Evolutionary conservation across 2,113 vertebrate genomes (phyloP), one percentile per base, ranked within the genome.

Genomic region (Arizona elegans): DNA sequence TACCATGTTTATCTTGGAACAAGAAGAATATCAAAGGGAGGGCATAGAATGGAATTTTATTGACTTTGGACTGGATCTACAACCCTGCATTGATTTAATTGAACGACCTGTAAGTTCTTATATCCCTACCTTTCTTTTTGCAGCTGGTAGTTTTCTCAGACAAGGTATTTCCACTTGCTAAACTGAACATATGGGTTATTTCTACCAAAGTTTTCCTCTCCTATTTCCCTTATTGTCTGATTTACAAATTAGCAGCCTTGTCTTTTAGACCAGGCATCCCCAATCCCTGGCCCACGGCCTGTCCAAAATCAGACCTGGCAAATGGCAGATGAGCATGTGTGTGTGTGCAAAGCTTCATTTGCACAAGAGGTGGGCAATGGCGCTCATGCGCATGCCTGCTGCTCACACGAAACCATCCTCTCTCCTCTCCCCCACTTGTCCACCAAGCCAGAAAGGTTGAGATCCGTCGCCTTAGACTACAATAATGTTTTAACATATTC

Each of bases 21-120:
- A 99, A 96, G 99, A 99, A 95, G 99, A 99, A 92, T 99, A 99
- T 96, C 99, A 99, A 96, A 98, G 99, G 0, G 99, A 99, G 96
- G 99, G 99, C 88, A 99, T 99, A 43, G 99, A 99, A 97, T 99
- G 99, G 99, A 99, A 98, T 96, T 99, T 99, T 97, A 99, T 99
- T 54, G 99, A 99, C 95, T 99, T 99, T 0, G 99, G 99, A 86
- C 97, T 99, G 2, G 99, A 99, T 90, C 98, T 99, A 95, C 99
- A 99, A 97, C 99, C 99, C 11, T 99, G 99, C 96, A 99, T 99
- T 13, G 99, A 99, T 94, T 98, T 99, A 85, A 99, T 99, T 0
- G 99, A 99, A 97, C 98, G 98, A 93, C 98, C 99, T 26, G 99
- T 99, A 93, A 97, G 98, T 98, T 81, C 58, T 62, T 23, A 17